These are phyloP conservation scores for Portevinia maculata DNA, from an alignment of 2,888 invertebrate species.

Conservation along the genomic window DNA sequence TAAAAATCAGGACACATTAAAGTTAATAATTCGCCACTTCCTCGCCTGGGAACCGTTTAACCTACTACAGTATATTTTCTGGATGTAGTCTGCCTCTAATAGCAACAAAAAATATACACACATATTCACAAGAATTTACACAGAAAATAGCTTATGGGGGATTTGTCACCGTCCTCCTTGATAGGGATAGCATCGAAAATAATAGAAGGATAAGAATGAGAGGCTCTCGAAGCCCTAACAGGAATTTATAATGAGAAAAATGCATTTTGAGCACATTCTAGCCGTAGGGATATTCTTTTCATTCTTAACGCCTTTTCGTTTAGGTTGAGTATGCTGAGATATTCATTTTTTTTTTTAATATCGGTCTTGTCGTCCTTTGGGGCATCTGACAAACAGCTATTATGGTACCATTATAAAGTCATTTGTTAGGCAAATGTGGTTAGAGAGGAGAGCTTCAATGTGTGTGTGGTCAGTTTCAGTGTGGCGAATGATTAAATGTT, in stretches of 20 bases:
- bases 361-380: slow-evolving; percentile 1
- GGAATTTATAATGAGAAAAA: slow-evolving; percentile 63
- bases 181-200: slow-evolving; percentile 16
- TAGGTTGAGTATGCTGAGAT: slow-evolving; percentile 51
- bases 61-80: slow-evolving; percentile 10
- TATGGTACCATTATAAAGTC: slow-evolving; percentile 67
- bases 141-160: slow-evolving; percentile 3
- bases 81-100: background rate
- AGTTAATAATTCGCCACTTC: slow-evolving; percentile 9
- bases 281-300: slow-evolving; percentile 51
- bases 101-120: background rate
- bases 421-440: slow-evolving; percentile 57
- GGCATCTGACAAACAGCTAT: slow-evolving; percentile 58
- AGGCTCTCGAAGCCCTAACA: slow-evolving; percentile 26
- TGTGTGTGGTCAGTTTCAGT: slow-evolving; percentile 42
- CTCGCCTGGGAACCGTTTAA: background rate
- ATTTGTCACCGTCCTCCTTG: slow-evolving; percentile 3
- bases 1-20: slow-evolving; percentile 29
- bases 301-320: slow-evolving; percentile 57
- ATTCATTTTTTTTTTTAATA: slow-evolving; percentile 53
- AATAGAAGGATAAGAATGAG: slow-evolving; percentile 38
- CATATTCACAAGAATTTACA: background rate
- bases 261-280: slow-evolving; percentile 64
- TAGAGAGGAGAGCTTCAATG: background rate
- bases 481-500: slow-evolving; percentile 8